These are phyloP conservation scores for Rhadina sibilatrix DNA, from an alignment of 2,113 vertebrate species.

Conservation along the genomic window DNA sequence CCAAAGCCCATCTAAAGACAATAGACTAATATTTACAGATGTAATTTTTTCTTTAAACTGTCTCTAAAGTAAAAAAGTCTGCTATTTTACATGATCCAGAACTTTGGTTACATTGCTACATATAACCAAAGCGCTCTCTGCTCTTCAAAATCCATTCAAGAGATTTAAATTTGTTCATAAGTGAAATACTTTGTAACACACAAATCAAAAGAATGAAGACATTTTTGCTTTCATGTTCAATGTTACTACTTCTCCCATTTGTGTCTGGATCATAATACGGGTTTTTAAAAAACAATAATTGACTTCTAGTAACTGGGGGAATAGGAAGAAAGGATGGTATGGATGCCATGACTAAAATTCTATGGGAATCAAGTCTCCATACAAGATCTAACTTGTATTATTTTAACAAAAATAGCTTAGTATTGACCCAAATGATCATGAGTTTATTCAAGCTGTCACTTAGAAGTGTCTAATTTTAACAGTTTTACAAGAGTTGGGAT, in stretches of 20 bases:
- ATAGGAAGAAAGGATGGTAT: neutral
- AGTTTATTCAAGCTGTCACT: neutral
- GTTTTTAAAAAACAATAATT: neutral
- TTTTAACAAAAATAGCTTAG: neutral
- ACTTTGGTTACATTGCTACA: neutral
- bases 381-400: neutral
- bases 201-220: neutral
- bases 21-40: neutral
- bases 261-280: neutral
- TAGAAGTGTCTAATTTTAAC: neutral
- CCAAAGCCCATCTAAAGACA: neutral
- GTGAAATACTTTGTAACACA: neutral
- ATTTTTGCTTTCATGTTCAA: neutral
- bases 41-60: neutral
- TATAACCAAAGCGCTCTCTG: neutral
- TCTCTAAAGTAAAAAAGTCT: neutral
- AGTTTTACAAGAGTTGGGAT: neutral
- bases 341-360: neutral
- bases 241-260: neutral
- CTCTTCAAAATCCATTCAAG: neutral
- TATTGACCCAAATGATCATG: neutral
- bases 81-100: neutral
- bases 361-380: neutral
- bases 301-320: neutral
- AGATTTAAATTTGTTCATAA: neutral